A percentile compares a stretch with the other conserved stretches of the same genome.
phyloP scores from a whole-genome alignment of 2,888 invertebrate species.

The Mimumesa dahlbomi region DNA sequence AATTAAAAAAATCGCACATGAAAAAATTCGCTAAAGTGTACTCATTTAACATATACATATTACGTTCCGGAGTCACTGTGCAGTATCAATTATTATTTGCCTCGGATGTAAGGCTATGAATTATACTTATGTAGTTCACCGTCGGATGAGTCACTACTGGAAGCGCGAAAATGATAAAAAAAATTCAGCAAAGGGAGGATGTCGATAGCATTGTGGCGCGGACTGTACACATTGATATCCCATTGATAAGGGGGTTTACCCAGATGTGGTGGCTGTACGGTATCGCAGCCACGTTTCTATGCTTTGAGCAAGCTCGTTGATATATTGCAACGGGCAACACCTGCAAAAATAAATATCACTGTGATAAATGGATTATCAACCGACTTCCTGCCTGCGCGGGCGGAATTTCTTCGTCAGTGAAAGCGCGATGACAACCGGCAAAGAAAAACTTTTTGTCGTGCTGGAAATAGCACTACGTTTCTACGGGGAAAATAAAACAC shows the following conservation, averaged over 20 bases:
- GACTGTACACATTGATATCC: constrained; percentile 55
- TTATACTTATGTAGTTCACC: no score
- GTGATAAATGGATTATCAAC: constrained; percentile 64
- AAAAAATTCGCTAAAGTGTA: no score
- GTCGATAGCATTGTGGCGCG: constrained; percentile 14
- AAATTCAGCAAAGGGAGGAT: constrained; percentile 4
- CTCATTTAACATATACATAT: no score
- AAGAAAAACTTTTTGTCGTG: constrained; percentile 20
- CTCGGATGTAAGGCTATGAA: no score
- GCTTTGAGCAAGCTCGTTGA: constrained; percentile 21
- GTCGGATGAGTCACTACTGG: neutral
- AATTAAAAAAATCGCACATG: no score
- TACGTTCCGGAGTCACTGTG: no score
- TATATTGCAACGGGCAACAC: constrained; percentile 48
- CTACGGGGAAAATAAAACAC: no score
- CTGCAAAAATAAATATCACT: constrained; percentile 65
- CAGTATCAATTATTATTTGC: no score
- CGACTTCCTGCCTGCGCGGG: constrained; percentile 60
- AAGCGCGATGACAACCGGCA: constrained; percentile 29
- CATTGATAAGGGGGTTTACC: constrained; percentile 63
- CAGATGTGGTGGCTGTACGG: constrained; percentile 52
- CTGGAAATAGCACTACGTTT: constrained; percentile 23
- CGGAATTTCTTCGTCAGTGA: constrained; percentile 40
- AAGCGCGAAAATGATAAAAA: neutral
- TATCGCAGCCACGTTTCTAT: constrained; percentile 45